Percentiles rank a stretch among this genome's conserved stretches.
Evolutionary conservation across 2,888 invertebrate genomes (phyloP).

Genomic region (Drosophila peninsularis): DNA sequence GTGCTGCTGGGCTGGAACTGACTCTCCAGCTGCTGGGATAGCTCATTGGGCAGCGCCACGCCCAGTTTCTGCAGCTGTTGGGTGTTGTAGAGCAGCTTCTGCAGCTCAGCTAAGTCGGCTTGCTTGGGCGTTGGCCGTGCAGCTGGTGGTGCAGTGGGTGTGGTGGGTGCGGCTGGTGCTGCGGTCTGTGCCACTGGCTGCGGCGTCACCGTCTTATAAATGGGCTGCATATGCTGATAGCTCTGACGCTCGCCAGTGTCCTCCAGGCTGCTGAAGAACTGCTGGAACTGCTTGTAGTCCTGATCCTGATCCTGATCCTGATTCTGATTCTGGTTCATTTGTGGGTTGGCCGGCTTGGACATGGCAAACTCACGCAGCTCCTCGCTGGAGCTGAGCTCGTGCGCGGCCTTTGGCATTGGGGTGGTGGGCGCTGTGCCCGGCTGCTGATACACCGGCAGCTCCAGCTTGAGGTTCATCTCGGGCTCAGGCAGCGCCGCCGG

Average conservation of each 20-base stretch:
- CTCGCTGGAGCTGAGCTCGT: conserved; percentile 68
- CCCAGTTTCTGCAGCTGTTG: conserved; percentile 81
- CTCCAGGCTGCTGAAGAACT: conserved; percentile 68
- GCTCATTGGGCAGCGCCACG: conserved; percentile 73
- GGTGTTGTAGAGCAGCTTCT: conserved; percentile 85
- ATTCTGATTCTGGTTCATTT: conserved; percentile 3
- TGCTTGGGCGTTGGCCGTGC: conserved; percentile 59
- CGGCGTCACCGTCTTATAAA: conserved; percentile 70
- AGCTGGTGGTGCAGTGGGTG: conserved; percentile 31
- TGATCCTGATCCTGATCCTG: conserved; percentile 16
- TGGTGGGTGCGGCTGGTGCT: conserved; percentile 24
- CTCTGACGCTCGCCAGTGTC: conserved; percentile 67
- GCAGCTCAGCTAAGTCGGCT: conserved; percentile 85
- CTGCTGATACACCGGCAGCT: conserved; percentile 60
- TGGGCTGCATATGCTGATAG: conserved; percentile 78
- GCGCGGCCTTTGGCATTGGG: background rate
- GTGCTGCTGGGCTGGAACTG: conserved; percentile 54
- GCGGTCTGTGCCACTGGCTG: background rate
- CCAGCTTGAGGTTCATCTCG: conserved; percentile 51
- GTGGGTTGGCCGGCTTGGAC: conserved; percentile 62
- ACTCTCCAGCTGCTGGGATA: conserved; percentile 75
- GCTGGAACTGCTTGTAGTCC: conserved; percentile 67
- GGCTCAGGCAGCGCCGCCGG: conserved; percentile 33
- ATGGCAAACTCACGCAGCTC: conserved; percentile 74
- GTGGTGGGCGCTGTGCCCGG: conserved; percentile 12